phyloP scores from a whole-genome alignment of 1,140 invertebrate genomes.

The Sycobia sp. region DNA sequence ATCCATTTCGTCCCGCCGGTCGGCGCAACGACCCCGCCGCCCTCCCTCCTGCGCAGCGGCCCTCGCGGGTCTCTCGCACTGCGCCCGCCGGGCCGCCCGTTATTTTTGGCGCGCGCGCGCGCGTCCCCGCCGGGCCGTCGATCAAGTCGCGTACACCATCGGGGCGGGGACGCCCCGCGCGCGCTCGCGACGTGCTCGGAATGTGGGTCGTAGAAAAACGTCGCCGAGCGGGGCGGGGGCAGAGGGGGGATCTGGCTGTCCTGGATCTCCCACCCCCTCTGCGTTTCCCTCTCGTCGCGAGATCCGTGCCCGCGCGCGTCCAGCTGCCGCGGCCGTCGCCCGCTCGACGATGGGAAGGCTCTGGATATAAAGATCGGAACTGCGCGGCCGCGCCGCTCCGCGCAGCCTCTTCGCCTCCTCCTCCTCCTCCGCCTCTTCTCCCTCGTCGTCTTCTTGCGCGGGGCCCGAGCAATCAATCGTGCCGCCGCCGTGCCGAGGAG shows the following conservation, averaged over 20 bases:
- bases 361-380: too few relatives aligned
- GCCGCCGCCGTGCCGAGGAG: constrained; percentile 39
- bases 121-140: constrained; percentile 31
- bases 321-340: constrained; percentile 45
- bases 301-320: constrained; percentile 47
- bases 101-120: constrained; percentile 37
- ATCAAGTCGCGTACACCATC: constrained; percentile 45
- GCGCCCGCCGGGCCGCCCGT: too few relatives aligned
- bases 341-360: constrained; percentile 49
- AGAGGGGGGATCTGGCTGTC: background rate
- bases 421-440: background rate
- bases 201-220: constrained; percentile 51
- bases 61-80: too few relatives aligned
- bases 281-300: constrained; percentile 12
- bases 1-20: too few relatives aligned
- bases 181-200: constrained; percentile 47
- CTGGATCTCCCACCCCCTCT: constrained; percentile 29
- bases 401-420: background rate
- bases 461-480: constrained; percentile 49
- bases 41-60: too few relatives aligned
- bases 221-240: background rate
- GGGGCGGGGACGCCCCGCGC: constrained; percentile 40
- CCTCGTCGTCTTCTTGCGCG: background rate
- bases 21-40: too few relatives aligned
- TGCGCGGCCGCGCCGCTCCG: background rate